Evolutionary conservation across 1,140 invertebrate species (phyloP).

Genomic region (Calliphora vicina): DNA sequence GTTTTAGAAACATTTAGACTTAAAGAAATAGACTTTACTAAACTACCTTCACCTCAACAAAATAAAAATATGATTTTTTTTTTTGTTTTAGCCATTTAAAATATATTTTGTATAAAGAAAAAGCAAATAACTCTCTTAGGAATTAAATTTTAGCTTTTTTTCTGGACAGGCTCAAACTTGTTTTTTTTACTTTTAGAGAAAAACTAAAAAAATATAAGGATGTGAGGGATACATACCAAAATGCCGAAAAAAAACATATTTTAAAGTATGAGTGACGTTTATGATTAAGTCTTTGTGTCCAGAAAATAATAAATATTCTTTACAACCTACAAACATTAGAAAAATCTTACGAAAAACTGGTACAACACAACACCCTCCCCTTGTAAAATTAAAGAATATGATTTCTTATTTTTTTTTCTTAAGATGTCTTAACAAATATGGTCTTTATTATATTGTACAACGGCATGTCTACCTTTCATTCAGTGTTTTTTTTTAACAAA

Average conservation of each 20-base stretch:
- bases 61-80: neutral
- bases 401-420: neutral
- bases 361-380: neutral
- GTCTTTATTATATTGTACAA: neutral
- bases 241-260: neutral
- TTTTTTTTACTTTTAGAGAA: neutral
- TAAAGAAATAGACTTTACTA: no score
- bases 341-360: constrained; percentile 21
- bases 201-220: neutral
- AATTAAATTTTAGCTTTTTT: neutral
- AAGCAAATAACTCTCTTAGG: neutral
- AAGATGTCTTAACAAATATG: neutral
- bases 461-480: no score
- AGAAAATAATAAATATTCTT: neutral
- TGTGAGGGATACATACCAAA: neutral
- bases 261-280: constrained; percentile 25
- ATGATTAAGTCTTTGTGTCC: constrained; percentile 26
- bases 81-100: neutral
- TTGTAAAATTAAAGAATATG: neutral
- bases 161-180: neutral
- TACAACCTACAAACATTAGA: neutral
- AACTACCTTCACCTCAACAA: neutral
- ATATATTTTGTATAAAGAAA: neutral
- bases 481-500: no score
- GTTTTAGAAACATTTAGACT: neutral